phyloP scores from a whole-genome alignment of 1,140 invertebrate species.

The Vanessa tameamea region DNA sequence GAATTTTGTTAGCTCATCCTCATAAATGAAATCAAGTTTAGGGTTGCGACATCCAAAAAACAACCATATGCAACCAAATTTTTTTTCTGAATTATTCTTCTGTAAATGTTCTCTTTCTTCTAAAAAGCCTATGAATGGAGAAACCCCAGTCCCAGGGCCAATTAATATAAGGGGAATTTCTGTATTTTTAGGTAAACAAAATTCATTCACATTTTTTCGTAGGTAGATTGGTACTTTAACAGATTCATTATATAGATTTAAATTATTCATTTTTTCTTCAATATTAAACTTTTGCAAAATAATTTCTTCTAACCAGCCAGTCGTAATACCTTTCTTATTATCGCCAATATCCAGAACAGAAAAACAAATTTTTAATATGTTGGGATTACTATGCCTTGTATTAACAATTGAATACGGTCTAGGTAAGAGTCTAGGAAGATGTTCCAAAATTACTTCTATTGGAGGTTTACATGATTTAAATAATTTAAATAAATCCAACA shows the following conservation, averaged over 20 bases:
- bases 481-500: slow-evolving; percentile 85
- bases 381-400: slow-evolving; percentile 78
- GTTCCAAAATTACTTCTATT: slow-evolving; percentile 84
- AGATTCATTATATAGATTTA: slow-evolving; percentile 44
- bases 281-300: slow-evolving; percentile 49
- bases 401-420: slow-evolving; percentile 91
- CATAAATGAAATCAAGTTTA: slow-evolving; percentile 84
- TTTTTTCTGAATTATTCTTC: slow-evolving; percentile 42
- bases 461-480: slow-evolving; percentile 85
- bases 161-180: slow-evolving; percentile 87
- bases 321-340: slow-evolving; percentile 84
- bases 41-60: slow-evolving; percentile 89
- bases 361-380: slow-evolving; percentile 85
- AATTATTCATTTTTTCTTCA: slow-evolving; percentile 49
- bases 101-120: slow-evolving; percentile 78
- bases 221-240: slow-evolving; percentile 83
- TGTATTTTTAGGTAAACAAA: slow-evolving; percentile 82
- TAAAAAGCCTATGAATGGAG: slow-evolving; percentile 88
- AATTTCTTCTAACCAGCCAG: slow-evolving; percentile 82
- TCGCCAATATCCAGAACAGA: slow-evolving; percentile 82
- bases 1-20: slow-evolving; percentile 81
- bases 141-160: slow-evolving; percentile 90
- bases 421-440: slow-evolving; percentile 87
- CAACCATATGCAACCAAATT: slow-evolving; percentile 81
- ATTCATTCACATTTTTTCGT: slow-evolving; percentile 80